Evolutionary conservation across 2,888 invertebrate genomes (phyloP).

Genomic region (Lapara coniferarum): DNA sequence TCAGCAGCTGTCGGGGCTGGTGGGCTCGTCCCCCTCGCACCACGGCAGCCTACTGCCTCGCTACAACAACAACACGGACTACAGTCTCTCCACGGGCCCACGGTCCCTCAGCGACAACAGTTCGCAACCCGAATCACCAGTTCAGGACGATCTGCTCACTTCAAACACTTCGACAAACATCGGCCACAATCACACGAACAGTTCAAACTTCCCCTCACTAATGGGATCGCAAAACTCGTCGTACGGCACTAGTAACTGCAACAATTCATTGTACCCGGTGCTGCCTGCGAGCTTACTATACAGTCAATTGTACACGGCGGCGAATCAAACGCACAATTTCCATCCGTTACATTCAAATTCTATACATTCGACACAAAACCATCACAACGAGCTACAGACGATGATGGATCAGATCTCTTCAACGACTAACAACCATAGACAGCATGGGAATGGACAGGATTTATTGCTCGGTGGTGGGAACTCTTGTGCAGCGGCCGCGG

Average conservation of each 20-base stretch:
- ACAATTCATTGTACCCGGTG: constrained; percentile 90
- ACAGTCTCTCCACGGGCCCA: constrained; percentile 87
- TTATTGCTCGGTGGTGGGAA: constrained; percentile 83
- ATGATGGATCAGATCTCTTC: constrained; percentile 90
- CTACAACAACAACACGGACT: constrained; percentile 87
- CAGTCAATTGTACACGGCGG: constrained; percentile 92
- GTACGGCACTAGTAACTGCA: constrained; percentile 85
- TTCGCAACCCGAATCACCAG: constrained; percentile 92
- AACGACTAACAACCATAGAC: constrained; percentile 83
- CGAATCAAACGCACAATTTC: constrained; percentile 89
- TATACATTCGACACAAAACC: constrained; percentile 85
- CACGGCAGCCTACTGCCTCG: constrained; percentile 86
- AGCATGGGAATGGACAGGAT: constrained; percentile 72
- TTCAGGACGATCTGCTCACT: constrained; percentile 89
- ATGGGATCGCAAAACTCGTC: constrained; percentile 85
- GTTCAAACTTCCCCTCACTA: constrained; percentile 86
- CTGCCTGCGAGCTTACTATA: constrained; percentile 92
- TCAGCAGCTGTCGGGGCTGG: constrained; percentile 87
- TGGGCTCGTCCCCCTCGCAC: constrained; percentile 83
- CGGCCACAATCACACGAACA: constrained; percentile 84
- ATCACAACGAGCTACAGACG: constrained; percentile 88
- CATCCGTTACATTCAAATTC: constrained; percentile 87
- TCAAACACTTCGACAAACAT: constrained; percentile 85
- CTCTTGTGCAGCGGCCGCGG: constrained; percentile 84
- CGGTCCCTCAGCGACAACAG: constrained; percentile 92